These are phyloP conservation scores for Phengaris arion DNA, from an alignment of 2,888 invertebrate species.

Conservation along the genomic window DNA sequence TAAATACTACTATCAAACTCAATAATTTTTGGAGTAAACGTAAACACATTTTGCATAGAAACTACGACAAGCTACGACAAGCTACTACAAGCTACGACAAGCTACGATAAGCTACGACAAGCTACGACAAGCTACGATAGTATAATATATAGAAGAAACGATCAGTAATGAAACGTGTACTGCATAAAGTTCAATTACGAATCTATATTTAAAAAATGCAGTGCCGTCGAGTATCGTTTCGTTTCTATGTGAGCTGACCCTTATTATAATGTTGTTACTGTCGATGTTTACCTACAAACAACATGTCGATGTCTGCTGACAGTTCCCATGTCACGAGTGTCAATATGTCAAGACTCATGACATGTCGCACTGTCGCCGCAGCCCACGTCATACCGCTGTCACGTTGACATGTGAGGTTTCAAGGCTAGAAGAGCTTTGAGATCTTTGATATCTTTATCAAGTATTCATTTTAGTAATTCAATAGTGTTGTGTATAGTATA, in stretches of 20 bases:
- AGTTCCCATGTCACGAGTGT: not conserved
- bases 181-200: not conserved
- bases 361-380: not conserved
- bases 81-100: too few species aligned
- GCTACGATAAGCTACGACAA: too few species aligned
- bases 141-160: too few species aligned
- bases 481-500: too few species aligned
- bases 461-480: not conserved
- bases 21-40: too few species aligned
- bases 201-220: not conserved
- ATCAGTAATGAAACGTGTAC: too few species aligned
- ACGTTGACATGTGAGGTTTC: not conserved
- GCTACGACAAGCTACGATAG: too few species aligned
- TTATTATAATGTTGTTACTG: not conserved
- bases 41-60: too few species aligned
- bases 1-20: too few species aligned
- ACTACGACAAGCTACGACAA: too few species aligned
- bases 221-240: too few species aligned
- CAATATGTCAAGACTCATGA: not conserved
- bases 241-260: not conserved
- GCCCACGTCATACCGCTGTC: not conserved
- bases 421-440: too few species aligned
- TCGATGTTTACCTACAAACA: not conserved
- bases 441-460: not conserved
- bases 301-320: not conserved